Base-by-base conservation (phyloP, 2,113 vertebrate species). In the Paraplagusia blochii region DNA sequence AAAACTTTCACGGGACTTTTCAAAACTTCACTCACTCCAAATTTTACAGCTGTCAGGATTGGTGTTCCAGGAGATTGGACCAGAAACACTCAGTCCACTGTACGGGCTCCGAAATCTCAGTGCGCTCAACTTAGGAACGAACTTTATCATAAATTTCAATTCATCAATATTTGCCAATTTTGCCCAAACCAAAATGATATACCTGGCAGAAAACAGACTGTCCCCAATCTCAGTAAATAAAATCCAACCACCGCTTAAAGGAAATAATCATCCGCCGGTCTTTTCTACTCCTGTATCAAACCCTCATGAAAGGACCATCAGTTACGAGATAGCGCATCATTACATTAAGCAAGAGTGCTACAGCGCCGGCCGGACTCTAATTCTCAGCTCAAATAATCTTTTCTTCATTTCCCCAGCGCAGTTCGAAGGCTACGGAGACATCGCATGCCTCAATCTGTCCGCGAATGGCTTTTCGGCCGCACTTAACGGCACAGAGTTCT, bases 361-460 rank as follows among this genome's bases (percentile, higher is more conserved):
- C 2, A 4, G 36, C 4, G 76, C 91, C n/a, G 93, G 93, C 13
- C 90, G 86, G 57, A 84, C 88, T 55, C 78, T 95, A 39, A 50
- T 77, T 55, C 62, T 93, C 51, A 95, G 88, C 72, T 87, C 84
- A 53, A 94, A 93, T 42, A 92, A 79, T 62, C 78, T 85, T 43
- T 94, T 94, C 65, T 92, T 93, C 57, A 93, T 90, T 66, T 84
- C 85, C 8, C 77, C 78, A 49, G 11, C 88, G 10, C 88, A 87
- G 11, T 93, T 92, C 71, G 33, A 84, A 38, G 72, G 57, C 5
- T 88, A 92, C 72, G 51, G 53, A 9, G 72, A 92, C 22, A 87
- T 92, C 36, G 62, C 79, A 15, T 93, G 91, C 61, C 88, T 94
- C 9, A 95, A 93, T 80, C 85, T 94, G 5, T 94, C 91, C 10